Base-by-base conservation (phyloP, 2,888 invertebrate genomes). In the Tenthredo scrophulariae region DNA sequence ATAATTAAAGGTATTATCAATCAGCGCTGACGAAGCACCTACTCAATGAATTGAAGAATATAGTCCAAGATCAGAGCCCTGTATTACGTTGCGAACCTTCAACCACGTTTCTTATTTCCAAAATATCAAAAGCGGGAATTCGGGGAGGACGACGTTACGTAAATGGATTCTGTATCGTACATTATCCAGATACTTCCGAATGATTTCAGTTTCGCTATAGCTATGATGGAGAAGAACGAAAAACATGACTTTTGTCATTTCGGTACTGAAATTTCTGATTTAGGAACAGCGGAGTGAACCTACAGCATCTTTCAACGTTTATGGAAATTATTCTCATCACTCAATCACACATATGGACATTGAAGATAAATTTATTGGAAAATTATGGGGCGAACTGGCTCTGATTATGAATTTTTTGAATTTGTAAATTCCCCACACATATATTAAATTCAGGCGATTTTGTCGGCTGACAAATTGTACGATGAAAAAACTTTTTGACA, bases 1-100 rank as follows among this genome's bases (percentile, higher is more conserved):
- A 40, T n/a, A 74, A 43, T 74, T n/a, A 1, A 74, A 72, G 22
- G 65, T 29, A 72, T 37, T 72, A 37, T 72, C 37, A 72, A n/a
- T 37, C 33, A 18, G 40, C 37, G 33, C 15, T 22, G 70, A 33
- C n/a, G 18, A 37, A 40, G 70, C 22, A 40, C 37, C 46, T 15
- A 15, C 46, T 33, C n/a, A 15, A 40, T 72, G 37, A 72, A 15
- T 72, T 18, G 18, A 40, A 40, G 9, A 40, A 33, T 70, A 37
- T 40, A 1, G n/a, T 72, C n/a, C 70, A 40, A 7, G 70, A 37
- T 40, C 37, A 10, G 9, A 22, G n/a, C 10, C 40, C 40, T 37
- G 7, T 10, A n/a, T 9, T 40, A 5, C 37, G 13, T 37, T 72
- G 40, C 6, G 18, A 18, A 40, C 18, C 7, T 33, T 72, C 18